A percentile compares a stretch with the other conserved stretches of the same genome.
phyloP scores from a whole-genome alignment of 2,113 vertebrate genomes.

The Ivindomyrus marchei region DNA sequence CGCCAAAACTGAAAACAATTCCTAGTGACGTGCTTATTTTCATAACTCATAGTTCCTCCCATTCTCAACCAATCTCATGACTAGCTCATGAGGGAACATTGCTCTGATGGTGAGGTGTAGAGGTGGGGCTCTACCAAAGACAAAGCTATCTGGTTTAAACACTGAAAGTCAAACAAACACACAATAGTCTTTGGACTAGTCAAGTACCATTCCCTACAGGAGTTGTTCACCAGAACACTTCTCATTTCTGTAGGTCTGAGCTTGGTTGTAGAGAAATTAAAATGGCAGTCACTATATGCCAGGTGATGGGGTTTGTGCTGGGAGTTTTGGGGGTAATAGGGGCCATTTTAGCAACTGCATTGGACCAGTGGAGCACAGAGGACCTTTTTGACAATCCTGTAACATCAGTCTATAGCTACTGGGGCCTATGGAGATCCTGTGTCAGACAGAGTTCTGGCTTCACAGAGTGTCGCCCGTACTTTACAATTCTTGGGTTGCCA shows the following conservation, averaged over 20 bases:
- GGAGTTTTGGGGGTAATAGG: conserved; percentile 57
- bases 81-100: background rate
- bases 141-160: conserved; percentile 12
- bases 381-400: conserved; percentile 76
- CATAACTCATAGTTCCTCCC: background rate
- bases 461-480: conserved; percentile 79
- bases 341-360: conserved; percentile 67
- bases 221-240: background rate
- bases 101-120: background rate
- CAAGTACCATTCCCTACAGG: background rate
- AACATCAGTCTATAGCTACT: conserved; percentile 74
- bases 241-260: background rate
- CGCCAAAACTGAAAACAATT: background rate
- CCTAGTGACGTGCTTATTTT: background rate
- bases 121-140: background rate
- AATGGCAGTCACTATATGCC: conserved; percentile 71
- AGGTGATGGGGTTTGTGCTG: conserved; percentile 57
- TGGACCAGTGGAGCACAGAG: conserved; percentile 80
- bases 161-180: conserved; percentile 15
- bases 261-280: background rate
- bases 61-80: background rate
- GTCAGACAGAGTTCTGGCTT: conserved; percentile 73
- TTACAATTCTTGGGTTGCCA: conserved; percentile 80
- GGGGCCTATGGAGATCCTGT: conserved; percentile 84
- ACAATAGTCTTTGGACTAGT: background rate